Evolutionary conservation across 1,140 invertebrate genomes (phyloP).

Genomic region (Geopemphigus sp.): DNA sequence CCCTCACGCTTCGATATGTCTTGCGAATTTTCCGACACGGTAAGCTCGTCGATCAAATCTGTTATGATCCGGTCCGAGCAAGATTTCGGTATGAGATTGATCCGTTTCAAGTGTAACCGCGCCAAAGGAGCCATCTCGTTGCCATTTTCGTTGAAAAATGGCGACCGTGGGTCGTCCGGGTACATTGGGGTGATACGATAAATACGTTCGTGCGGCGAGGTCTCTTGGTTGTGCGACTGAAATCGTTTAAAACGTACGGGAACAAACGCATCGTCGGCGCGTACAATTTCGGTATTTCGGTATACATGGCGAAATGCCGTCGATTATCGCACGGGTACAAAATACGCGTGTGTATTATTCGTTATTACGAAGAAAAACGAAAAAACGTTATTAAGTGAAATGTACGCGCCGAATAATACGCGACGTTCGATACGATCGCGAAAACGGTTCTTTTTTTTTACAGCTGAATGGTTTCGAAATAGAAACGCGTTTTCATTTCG

Average conservation of each 20-base stretch:
- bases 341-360: too few relatives aligned
- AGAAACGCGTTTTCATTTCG: too few relatives aligned
- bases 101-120: conserved; percentile 45
- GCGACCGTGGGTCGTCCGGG: conserved; percentile 82
- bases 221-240: conserved; percentile 80
- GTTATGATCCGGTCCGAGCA: conserved; percentile 39
- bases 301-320: too few relatives aligned
- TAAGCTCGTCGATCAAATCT: conserved; percentile 54
- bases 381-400: too few relatives aligned
- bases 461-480: too few relatives aligned
- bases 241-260: neutral
- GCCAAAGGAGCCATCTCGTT: conserved; percentile 62
- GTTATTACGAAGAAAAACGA: too few relatives aligned
- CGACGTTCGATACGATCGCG: too few relatives aligned
- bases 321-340: too few relatives aligned
- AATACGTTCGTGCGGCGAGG: conserved; percentile 83
- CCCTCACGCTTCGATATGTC: conserved; percentile 69
- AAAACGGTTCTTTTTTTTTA: too few relatives aligned
- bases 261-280: too few relatives aligned
- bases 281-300: too few relatives aligned
- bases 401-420: too few relatives aligned
- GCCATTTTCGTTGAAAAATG: conserved; percentile 81
- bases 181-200: conserved; percentile 81
- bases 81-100: conserved; percentile 50
- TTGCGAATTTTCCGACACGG: conserved; percentile 71